These are phyloP conservation scores for Cerastis rubricosa DNA, from an alignment of 2,888 invertebrate species.

Conservation along the genomic window DNA sequence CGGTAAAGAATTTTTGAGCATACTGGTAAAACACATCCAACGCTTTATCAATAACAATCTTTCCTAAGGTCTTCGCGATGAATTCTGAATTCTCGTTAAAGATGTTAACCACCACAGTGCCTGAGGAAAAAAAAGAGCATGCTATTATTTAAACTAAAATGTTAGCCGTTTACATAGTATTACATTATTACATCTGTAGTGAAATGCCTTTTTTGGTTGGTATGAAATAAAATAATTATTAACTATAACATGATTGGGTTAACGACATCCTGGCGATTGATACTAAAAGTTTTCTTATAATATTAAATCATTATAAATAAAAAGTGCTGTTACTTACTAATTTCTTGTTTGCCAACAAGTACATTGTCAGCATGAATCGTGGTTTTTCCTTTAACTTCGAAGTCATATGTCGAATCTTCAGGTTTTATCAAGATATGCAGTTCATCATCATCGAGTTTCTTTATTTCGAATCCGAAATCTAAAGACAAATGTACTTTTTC, in stretches of 20 bases:
- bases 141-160: neutral
- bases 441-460: constrained; percentile 54
- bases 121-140: constrained; percentile 26
- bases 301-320: neutral
- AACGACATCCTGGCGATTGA: neutral
- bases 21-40: constrained; percentile 18
- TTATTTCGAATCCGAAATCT: constrained; percentile 34
- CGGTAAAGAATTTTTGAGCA: constrained; percentile 19
- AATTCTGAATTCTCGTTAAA: constrained; percentile 58
- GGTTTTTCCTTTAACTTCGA: constrained; percentile 41
- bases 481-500: constrained; percentile 38
- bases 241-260: neutral
- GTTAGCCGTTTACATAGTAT: neutral
- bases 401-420: constrained; percentile 11
- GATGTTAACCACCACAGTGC: constrained; percentile 46
- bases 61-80: constrained; percentile 29
- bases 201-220: neutral
- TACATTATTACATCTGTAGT: too few species aligned
- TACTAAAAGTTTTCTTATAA: neutral
- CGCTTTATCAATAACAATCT: neutral
- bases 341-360: constrained; percentile 52
- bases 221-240: neutral
- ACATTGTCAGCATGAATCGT: constrained; percentile 29
- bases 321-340: constrained; percentile 48
- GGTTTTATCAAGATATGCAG: constrained; percentile 15